Evolutionary conservation across 2,797 vertebrate species (phyloP), one percentile per base, ranked within the genome.

Genomic region (Sebastes hubbsi): DNA sequence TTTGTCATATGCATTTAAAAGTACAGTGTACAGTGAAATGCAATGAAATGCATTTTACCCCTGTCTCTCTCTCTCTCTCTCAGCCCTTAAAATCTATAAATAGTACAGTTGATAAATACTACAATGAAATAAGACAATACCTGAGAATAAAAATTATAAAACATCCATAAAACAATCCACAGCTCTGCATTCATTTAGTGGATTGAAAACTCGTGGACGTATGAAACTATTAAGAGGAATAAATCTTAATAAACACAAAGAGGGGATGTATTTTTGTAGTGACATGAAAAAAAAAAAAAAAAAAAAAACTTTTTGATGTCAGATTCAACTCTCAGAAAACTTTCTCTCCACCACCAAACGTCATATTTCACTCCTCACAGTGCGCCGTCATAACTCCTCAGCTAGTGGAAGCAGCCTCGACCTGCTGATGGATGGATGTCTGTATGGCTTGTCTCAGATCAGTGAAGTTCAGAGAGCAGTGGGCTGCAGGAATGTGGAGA

Each of bases 401-500:
- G 74, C 54, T 46, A 8, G 60, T 77, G 77, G 77, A 78, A 78
- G 68, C 84, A 52, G 75, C 56, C 54, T 18, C 10, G 55, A 73
- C 24, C 63, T 49, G 59, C 86, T 84, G 88, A 87, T 85, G 78
- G 38, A 46, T 80, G 36, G 13, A 14, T 38, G 36, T 38, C 13
- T 38, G 36, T 14, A 38, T 38, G 36, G 52, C 72, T 60, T 6
- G 49, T 78, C 55, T 75, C 24, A 63, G 87, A 88, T 71, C 77
- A 75, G 81, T 4, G 27, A 5, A 66, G 76, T n/a, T 27, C 75
- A 70, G 78, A 68, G 62, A 69, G 67, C 78, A 25, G 82, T 75
- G 4, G 69, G 74, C 90, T 88, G 77, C 63, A 93, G 91, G 93
- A 96, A 94, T 73, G 70, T 80, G 75, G 70, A 78, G 90, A 69